A percentile compares a stretch with the other conserved stretches of the same genome.
phyloP scores from a whole-genome alignment of 2,888 invertebrate genomes.

The Dendrolimus houi region DNA sequence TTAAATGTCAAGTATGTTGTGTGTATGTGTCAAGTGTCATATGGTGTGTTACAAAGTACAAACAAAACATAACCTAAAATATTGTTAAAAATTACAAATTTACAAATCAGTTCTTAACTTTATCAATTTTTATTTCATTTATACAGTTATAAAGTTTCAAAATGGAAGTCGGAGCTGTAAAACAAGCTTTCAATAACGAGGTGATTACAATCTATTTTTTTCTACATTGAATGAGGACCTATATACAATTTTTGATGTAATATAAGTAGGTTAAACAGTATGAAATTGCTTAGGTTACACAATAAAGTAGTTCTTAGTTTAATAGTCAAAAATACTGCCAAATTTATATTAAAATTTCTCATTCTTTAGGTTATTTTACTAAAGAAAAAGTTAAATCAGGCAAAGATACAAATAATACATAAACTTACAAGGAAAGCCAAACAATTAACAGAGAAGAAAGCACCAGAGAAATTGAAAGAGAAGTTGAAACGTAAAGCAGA shows the following conservation, averaged over 20 bases:
- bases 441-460: conserved; percentile 48
- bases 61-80: no score
- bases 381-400: conserved; percentile 59
- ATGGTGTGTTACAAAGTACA: no score
- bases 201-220: conserved; percentile 18
- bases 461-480: conserved; percentile 45
- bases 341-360: neutral
- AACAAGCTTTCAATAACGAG: conserved; percentile 69
- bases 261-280: no score
- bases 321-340: no score
- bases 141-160: conserved; percentile 8
- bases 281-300: no score
- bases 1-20: no score
- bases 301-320: no score
- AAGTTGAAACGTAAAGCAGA: conserved; percentile 58
- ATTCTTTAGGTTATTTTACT: conserved; percentile 53
- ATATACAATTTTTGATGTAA: no score
- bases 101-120: no score
- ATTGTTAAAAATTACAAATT: no score
- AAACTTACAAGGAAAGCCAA: conserved; percentile 65
- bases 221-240: no score
- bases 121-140: neutral
- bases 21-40: no score
- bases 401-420: conserved; percentile 58
- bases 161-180: conserved; percentile 70